Conservation (phyloP, 2,888 invertebrate genomes). For the Mythimna impura region DNA sequence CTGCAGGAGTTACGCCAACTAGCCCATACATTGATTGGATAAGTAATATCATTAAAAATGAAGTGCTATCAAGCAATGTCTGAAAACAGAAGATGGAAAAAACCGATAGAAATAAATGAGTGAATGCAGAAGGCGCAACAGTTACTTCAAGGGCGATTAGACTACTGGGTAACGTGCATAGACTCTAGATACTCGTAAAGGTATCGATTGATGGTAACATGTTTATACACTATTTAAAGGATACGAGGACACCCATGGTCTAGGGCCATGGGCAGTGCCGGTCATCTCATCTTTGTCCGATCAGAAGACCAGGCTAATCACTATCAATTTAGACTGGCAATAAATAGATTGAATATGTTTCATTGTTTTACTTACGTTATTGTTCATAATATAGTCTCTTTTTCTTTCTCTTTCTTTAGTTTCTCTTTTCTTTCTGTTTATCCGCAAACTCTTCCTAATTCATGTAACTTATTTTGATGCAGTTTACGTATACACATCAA, state of each 20-base stretch:
- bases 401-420: no score
- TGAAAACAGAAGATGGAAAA: neutral
- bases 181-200: neutral
- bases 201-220: neutral
- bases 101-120: neutral
- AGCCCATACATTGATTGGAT: slow-evolving; percentile 42
- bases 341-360: neutral
- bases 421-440: no score
- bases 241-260: neutral
- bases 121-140: neutral
- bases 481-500: no score
- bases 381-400: no score
- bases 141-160: neutral
- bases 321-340: neutral
- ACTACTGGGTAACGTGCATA: neutral
- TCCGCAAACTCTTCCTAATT: no score
- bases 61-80: neutral
- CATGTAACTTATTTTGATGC: no score
- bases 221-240: neutral
- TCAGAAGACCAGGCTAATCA: neutral
- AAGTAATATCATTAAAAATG: neutral
- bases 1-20: slow-evolving; percentile 22
- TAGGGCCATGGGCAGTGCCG: neutral
- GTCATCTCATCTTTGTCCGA: neutral
- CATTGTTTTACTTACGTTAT: neutral